Conservation (phyloP, 2,113 vertebrate species). For the Paratilapia polleni region DNA sequence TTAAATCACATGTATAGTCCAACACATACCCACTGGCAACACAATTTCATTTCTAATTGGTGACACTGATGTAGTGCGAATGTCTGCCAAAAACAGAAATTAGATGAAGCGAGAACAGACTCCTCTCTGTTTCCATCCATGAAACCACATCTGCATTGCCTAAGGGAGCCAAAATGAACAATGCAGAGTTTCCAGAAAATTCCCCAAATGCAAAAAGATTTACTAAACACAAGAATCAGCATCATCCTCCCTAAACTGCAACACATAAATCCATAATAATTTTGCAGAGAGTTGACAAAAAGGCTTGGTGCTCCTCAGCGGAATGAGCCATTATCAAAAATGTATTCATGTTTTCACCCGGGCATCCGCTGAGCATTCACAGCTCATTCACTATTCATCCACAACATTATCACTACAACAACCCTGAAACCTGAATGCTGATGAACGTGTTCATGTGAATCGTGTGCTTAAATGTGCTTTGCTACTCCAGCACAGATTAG, state of each 20-base stretch:
- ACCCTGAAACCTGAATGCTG: background rate
- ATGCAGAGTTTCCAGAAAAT: background rate
- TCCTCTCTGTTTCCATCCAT: background rate
- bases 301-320: background rate
- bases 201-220: background rate
- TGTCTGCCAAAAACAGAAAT: background rate
- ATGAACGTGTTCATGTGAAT: background rate
- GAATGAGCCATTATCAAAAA: slow-evolving; percentile 45
- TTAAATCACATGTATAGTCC: accelerated
- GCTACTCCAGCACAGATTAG: background rate
- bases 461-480: background rate
- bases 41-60: background rate
- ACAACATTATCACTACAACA: slow-evolving; percentile 33
- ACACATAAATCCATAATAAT: slow-evolving; percentile 4
- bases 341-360: slow-evolving; percentile 49
- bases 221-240: slow-evolving; percentile 12
- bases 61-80: background rate
- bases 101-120: background rate
- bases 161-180: background rate
- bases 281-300: slow-evolving; percentile 46
- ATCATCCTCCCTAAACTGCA: background rate
- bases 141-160: background rate
- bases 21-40: background rate
- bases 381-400: slow-evolving; percentile 60
- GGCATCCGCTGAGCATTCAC: slow-evolving; percentile 34